phyloP scores from a whole-genome alignment of 2,888 invertebrate species.

The Cepaea hortensis region DNA sequence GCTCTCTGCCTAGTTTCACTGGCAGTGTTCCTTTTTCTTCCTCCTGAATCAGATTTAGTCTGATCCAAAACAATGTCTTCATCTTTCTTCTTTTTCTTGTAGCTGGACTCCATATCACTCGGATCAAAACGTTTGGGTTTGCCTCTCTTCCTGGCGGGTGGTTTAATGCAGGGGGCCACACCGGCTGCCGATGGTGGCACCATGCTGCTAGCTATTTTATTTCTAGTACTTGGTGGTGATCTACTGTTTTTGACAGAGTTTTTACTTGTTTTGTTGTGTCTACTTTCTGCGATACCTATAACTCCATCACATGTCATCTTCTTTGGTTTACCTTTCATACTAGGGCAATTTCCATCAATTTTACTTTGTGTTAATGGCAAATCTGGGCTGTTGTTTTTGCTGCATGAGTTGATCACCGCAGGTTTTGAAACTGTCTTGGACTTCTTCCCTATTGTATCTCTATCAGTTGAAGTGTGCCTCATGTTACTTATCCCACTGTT shows the following conservation, averaged over 20 bases:
- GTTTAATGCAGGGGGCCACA: not conserved
- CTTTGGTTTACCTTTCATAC: not conserved
- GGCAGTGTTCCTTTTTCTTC: not conserved
- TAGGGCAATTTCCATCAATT: not conserved
- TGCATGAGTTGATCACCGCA: not conserved
- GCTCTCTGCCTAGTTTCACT: not conserved
- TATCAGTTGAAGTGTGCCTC: not conserved
- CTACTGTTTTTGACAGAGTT: not conserved
- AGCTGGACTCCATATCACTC: conserved; percentile 48
- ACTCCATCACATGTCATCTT: not conserved
- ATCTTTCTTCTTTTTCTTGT: conserved; percentile 45
- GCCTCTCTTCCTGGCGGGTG: conserved; percentile 40
- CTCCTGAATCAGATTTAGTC: not conserved
- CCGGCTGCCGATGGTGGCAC: not conserved
- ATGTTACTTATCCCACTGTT: not conserved
- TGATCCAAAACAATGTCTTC: not conserved
- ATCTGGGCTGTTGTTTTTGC: not conserved
- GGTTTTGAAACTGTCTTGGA: not conserved
- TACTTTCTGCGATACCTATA: not conserved
- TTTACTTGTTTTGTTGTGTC: not conserved
- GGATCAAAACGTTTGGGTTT: conserved; percentile 47
- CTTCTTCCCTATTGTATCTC: not conserved
- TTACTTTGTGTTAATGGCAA: not conserved
- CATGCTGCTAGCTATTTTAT: not conserved
- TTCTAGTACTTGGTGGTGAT: not conserved